Base-by-base conservation (phyloP, 2,113 vertebrate species). In the Hydropotes inermis region DNA sequence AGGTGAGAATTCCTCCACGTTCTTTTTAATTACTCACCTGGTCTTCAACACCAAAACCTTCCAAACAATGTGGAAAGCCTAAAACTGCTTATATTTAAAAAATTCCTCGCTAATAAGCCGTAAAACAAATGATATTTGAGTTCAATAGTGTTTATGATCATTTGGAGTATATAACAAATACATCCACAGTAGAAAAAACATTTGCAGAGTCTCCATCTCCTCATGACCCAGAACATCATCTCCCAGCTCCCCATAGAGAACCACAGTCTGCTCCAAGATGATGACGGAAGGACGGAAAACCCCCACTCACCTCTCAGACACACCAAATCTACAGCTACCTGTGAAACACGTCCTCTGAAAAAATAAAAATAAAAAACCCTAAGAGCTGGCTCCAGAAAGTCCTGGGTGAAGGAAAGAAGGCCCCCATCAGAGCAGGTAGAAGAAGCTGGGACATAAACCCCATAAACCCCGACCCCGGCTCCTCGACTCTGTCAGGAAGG, bases 241-340 rank as follows among this genome's bases (percentile, higher is more conserved):
- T 55, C 36, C 15, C 2, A 45, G 33, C 12, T 96, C 39, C 27
- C 60, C 28, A 47, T 1, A 21, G 78, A 92, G 57, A 74, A 67
- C 12, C 60, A 2, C 3, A 12, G 74, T 19, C 0, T 0, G 7
- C 19, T 36, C 36, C 36, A 55, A 87, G 70, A 25, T 45, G 33
- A 27, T 0, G 10, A 47, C 1, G 0, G 3, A 12, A 17, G 13
- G 28, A 52, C 2, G 13, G 7, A 17, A 5, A 23, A 30, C 30
- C 9, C 61, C 6, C 28, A 61, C 21, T 19, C 64, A 16, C 10
- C 25, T 30, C 8, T 27, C 36, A 25, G 21, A 25, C 27, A 86
- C 88, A 47, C 39, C 6, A 5, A 43, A 13, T 14, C 3, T 30
- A 39, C 8, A 36, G 27, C 33, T 28, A 58, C 58, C 39, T 4